Base-by-base conservation (phyloP, 2,888 invertebrate genomes). In the Crocallis elinguaria region DNA sequence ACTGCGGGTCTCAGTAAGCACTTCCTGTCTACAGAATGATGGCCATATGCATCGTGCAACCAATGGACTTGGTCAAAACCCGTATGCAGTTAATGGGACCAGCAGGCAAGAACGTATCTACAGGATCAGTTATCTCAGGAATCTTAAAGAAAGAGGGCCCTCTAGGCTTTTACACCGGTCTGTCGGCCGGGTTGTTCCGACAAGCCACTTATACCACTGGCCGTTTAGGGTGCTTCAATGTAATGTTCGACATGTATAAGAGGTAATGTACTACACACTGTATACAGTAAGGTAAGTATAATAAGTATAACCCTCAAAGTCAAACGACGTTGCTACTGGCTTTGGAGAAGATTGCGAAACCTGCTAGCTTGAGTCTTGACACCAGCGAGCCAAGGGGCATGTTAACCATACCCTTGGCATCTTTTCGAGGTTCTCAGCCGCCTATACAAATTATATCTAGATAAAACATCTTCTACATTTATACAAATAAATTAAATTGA, bases 181-280 rank as follows among this genome's bases (percentile, higher is more conserved):
- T 99, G 2, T 96, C 97, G 0, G 98, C 98, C 1, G 98, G 97
- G 0, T 89, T 99, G 36, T 90, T 99, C 62, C 92, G 99, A 49
- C 99, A 99, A 81, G 98, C 99, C 0, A 98, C 99, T 0, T 99
- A 99, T 80, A 98, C 98, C 0, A 99, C 99, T 0, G 96, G 96
- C 0, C 93, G 99, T 57, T 93, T 99, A 50, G 99, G 99, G 38
- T 94, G 97, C 62, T 99, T 98, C 82, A 96, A 97, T 12, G 95
- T 94, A 82, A 83, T 98, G 1, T 95, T 97, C 73, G 98, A 98
- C 75, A 73, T 84, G 46, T 94, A 94, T 59, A 90, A 92, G 49
- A 78, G 75, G 93, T 94, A 46, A 19, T 19, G 5, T 19, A 4
- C n/a, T n/a, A n/a, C n/a, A n/a, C n/a, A n/a, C n/a, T n/a, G n/a